phyloP scores from a whole-genome alignment of 2,888 invertebrate genomes.

The Macrosoma leucophasiata region DNA sequence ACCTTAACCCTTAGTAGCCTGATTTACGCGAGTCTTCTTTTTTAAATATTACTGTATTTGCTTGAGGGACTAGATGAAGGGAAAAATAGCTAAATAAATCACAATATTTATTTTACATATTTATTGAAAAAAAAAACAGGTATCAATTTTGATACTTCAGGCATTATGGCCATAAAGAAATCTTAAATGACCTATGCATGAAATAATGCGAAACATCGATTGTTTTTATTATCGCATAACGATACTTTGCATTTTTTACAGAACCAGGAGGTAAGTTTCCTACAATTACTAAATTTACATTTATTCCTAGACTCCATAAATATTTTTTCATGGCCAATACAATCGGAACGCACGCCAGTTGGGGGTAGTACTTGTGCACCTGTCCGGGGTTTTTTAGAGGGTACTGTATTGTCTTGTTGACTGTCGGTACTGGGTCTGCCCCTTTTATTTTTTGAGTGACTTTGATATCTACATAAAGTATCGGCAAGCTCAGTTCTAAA shows the following conservation, averaged over 20 bases:
- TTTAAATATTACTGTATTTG: constrained; percentile 29
- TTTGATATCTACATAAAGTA: constrained; percentile 33
- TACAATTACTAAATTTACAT: constrained; percentile 32
- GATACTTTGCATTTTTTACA: constrained; percentile 35
- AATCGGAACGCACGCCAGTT: constrained; percentile 29
- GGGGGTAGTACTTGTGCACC: constrained; percentile 32
- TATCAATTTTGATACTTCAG: constrained; percentile 35
- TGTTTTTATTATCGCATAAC: constrained; percentile 35
- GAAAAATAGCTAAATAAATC: constrained; percentile 30
- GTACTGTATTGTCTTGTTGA: constrained; percentile 29
- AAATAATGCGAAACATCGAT: constrained; percentile 35
- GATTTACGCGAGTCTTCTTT: constrained; percentile 28
- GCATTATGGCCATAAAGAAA: constrained; percentile 30
- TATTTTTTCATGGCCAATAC: constrained; percentile 31
- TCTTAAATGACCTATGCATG: constrained; percentile 30
- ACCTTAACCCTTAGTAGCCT: constrained; percentile 29
- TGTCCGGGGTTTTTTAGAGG: constrained; percentile 31
- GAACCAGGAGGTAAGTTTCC: constrained; percentile 31
- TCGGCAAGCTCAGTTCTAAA: constrained; percentile 35
- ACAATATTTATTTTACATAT: constrained; percentile 28
- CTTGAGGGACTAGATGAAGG: constrained; percentile 30
- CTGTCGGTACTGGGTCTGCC: constrained; percentile 32
- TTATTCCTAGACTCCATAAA: constrained; percentile 29
- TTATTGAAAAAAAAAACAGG: constrained; percentile 31
- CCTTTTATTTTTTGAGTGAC: constrained; percentile 31